Conservation (phyloP, 2,797 vertebrate genomes). For the Coregonus ussuriensis region DNA sequence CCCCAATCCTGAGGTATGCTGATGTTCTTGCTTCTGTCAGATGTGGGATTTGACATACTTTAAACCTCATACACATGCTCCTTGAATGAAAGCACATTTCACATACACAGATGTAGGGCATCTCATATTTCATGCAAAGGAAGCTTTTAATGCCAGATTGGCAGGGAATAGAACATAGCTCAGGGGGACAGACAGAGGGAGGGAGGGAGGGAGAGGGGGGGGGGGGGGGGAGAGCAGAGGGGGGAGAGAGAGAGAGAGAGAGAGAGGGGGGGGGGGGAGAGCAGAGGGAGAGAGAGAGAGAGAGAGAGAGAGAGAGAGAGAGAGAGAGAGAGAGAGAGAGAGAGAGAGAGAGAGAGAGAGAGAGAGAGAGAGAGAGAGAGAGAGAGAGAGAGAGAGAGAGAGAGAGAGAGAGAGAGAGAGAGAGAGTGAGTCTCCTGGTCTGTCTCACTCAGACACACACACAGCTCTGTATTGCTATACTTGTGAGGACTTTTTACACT, state of each 20-base stretch:
- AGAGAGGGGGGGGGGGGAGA: neutral
- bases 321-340: constrained; percentile 8
- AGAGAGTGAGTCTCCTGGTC: constrained; percentile 16
- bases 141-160: constrained; percentile 31
- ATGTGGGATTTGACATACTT: constrained; percentile 62
- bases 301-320: constrained; percentile 50
- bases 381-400: too few species aligned
- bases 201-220: neutral
- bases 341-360: too few species aligned
- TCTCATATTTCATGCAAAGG: constrained; percentile 9
- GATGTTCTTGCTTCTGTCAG: constrained; percentile 46
- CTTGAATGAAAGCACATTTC: constrained; percentile 38
- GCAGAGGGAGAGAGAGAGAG: neutral
- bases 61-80: constrained; percentile 42
- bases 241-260: neutral
- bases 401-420: constrained; percentile 21
- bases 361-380: too few species aligned
- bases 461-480: neutral
- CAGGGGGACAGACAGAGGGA: constrained; percentile 39
- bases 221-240: too few species aligned
- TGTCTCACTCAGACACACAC: constrained; percentile 25
- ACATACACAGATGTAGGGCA: constrained; percentile 21
- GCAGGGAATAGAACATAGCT: constrained; percentile 62
- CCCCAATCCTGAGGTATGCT: constrained; percentile 50
- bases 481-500: too few species aligned